Percentiles rank a stretch among this genome's conserved stretches.
Evolutionary conservation across 2,888 invertebrate genomes (phyloP).

Genomic region (Drosophila histrio): DNA sequence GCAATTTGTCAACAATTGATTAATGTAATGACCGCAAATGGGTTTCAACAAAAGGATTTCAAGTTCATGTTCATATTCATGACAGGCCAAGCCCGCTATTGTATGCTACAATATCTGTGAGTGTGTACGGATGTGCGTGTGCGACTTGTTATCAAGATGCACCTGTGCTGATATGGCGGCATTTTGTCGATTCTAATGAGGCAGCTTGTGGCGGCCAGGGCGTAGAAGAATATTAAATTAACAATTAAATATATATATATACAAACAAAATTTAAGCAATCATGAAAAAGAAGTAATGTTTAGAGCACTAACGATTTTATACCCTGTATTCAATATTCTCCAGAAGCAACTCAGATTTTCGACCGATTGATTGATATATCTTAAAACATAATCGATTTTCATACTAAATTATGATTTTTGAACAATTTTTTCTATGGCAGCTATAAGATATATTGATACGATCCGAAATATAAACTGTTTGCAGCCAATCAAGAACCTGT

Average conservation of each 20-base stretch:
- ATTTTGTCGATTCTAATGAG: slow-evolving; percentile 61
- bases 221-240: slow-evolving; percentile 18
- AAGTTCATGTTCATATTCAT: slow-evolving; percentile 60
- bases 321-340: no score
- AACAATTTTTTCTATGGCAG: no score
- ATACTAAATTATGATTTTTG: no score
- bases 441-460: no score
- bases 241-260: neutral
- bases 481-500: no score
- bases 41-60: slow-evolving; percentile 71
- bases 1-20: slow-evolving; percentile 64
- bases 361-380: no score
- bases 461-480: no score
- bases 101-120: slow-evolving; percentile 61
- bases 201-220: slow-evolving; percentile 19
- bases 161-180: slow-evolving; percentile 59
- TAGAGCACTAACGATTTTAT: no score
- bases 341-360: no score
- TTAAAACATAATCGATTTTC: no score
- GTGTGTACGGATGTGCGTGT: slow-evolving; percentile 21
- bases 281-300: neutral
- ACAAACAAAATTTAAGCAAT: neutral
- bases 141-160: slow-evolving; percentile 69
- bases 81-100: slow-evolving; percentile 56
- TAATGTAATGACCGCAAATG: slow-evolving; percentile 61